Base-by-base conservation (phyloP, 1,140 invertebrate species). In the Aleiodes sp. region DNA sequence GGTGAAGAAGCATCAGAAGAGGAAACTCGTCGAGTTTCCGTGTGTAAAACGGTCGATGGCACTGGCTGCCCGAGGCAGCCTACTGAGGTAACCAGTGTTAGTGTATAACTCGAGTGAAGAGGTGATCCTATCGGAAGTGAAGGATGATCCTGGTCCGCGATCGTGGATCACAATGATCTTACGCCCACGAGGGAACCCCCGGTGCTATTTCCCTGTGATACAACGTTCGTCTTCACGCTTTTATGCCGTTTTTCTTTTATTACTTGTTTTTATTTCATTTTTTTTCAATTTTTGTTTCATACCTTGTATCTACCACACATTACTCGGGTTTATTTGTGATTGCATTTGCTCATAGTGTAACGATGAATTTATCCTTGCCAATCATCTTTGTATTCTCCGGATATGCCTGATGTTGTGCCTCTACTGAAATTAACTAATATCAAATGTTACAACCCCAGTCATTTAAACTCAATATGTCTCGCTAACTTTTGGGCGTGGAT, bases 101-200 rank as follows among this genome's bases (percentile, higher is more conserved):
- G 37, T 28, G 33, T 28, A 41, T 24, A 21, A 46, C 21, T 43
- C 24, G 29, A 43, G 35, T 37, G 62, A 68, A 59, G 57, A 43
- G 24, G 63, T 73, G 76, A 81, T 81, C 67, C 74, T 80, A 81
- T 82, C 80, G 77, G 73, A 81, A 82, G 78, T 82, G 77, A 84
- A 80, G 78, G 77, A 83, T 82, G 79, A 82, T 83, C 76, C 76
- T 70, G 72, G 70, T 74, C 75, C 78, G 72, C 73, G 75, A 83
- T 82, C 79, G 65, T 79, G 78, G 76, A 83, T 84, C 79, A 81
- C 80, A 79, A 78, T 82, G 76, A 82, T 82, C 80, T 76, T 80
- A 78, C 81, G 79, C 81, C 82, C 72, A 83, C 77, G 68, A 62
- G 59, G 65, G 57, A 33, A 52, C 71, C 43, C 71, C 68, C 60